A percentile compares a stretch with the other conserved stretches of the same genome.
Conservation (phyloP, 2,888 invertebrate genomes). For the Hemaris fuciformis region DNA sequence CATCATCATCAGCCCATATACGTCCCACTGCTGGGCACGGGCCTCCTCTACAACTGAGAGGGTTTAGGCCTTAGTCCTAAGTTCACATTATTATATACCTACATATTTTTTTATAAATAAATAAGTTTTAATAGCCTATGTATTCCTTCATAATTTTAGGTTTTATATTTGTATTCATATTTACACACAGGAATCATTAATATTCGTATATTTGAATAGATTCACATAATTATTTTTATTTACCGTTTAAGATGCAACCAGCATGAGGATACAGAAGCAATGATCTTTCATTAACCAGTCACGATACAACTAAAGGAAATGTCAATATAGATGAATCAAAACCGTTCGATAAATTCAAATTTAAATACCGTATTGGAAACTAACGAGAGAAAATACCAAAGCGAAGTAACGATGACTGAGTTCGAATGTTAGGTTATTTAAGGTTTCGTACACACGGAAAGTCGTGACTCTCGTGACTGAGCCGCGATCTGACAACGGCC, state of each 20-base stretch:
- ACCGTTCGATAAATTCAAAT: conserved; percentile 31
- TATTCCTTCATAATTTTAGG: background rate
- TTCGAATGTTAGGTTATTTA: conserved; percentile 35
- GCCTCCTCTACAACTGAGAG: no score
- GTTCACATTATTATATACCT: background rate
- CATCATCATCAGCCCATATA: no score
- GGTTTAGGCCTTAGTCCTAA: no score
- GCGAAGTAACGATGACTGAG: conserved; percentile 19
- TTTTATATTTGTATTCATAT: background rate
- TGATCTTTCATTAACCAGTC: conserved; percentile 13
- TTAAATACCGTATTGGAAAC: conserved; percentile 12
- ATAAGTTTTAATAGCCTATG: background rate
- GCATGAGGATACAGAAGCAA: background rate
- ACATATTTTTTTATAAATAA: background rate
- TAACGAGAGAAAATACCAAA: conserved; percentile 16
- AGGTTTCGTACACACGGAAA: conserved; percentile 36
- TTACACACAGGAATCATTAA: background rate
- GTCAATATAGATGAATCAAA: conserved; percentile 33
- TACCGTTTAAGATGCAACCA: background rate
- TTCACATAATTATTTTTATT: background rate
- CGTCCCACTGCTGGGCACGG: no score
- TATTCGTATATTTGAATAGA: background rate
- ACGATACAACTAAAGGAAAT: conserved; percentile 20
- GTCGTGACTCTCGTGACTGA: conserved; percentile 56
- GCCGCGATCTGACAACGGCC: conserved; percentile 48